Conservation (phyloP, 2,113 vertebrate genomes). For the Heteronetta atricapilla region DNA sequence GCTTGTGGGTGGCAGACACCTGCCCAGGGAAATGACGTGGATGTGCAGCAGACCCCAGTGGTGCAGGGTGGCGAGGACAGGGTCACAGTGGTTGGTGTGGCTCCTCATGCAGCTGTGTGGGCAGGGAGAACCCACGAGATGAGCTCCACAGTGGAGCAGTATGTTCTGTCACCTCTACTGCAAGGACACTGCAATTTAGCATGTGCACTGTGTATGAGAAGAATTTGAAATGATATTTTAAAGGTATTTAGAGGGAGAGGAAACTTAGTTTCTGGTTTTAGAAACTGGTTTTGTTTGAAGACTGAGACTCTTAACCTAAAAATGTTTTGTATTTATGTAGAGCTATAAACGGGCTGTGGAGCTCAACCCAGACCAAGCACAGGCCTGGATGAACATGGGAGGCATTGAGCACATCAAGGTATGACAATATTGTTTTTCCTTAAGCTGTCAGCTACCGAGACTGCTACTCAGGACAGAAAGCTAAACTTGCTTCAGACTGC, state of each 20-base stretch:
- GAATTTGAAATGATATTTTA: slow-evolving; percentile 2
- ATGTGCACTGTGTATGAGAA: not conserved
- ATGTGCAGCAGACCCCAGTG: not conserved
- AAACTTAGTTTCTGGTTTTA: not conserved
- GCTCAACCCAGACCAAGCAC: slow-evolving; percentile 91
- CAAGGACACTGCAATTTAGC: not conserved
- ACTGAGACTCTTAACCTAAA: not conserved
- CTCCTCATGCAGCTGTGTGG: not conserved
- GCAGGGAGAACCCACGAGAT: not conserved
- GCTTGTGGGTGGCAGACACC: not conserved
- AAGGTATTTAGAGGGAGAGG: not conserved
- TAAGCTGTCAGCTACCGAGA: not conserved
- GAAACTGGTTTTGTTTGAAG: not conserved
- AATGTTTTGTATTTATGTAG: slow-evolving; percentile 69
- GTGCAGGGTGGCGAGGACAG: not conserved
- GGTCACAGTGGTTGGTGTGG: not conserved
- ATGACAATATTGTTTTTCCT: not conserved
- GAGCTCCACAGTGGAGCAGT: not conserved
- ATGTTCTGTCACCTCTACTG: not conserved
- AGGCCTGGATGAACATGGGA: slow-evolving; percentile 99
- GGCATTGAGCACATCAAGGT: slow-evolving; percentile 98
- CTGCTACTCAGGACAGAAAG: not conserved
- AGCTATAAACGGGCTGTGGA: slow-evolving; percentile 91
- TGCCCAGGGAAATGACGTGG: not conserved
- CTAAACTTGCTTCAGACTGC: not conserved